phyloP scores from a whole-genome alignment of 2,797 vertebrate species.

The Amblyopsis hoosieri region DNA sequence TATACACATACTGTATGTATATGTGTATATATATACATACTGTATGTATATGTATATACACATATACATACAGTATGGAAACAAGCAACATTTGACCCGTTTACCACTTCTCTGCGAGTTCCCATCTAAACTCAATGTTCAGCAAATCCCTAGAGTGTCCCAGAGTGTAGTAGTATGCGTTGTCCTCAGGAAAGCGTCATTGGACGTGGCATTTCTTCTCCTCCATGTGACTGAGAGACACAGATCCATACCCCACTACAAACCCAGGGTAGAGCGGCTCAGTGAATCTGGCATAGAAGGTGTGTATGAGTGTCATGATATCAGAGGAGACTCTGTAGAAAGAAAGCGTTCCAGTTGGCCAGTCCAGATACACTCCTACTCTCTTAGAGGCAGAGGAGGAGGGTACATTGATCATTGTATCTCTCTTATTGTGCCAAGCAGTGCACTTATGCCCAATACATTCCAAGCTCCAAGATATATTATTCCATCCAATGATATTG shows the following conservation, averaged over 20 bases:
- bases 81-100: no score
- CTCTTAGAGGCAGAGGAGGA: accelerated
- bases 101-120: no score
- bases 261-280: slow-evolving; percentile 44
- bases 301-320: slow-evolving; percentile 37
- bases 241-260: neutral
- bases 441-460: slow-evolving; percentile 14
- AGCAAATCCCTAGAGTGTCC: no score
- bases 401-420: accelerated
- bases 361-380: slow-evolving; percentile 50
- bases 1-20: no score
- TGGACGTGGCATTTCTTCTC: no score
- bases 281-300: slow-evolving; percentile 35
- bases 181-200: no score
- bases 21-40: no score
- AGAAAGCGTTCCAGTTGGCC: slow-evolving; percentile 35
- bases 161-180: no score
- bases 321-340: slow-evolving; percentile 29
- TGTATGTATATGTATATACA: no score
- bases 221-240: no score
- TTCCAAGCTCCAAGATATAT: slow-evolving; percentile 44
- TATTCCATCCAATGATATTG: slow-evolving; percentile 11
- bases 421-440: neutral
- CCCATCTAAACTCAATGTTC: no score
- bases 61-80: no score